phyloP scores from a whole-genome alignment of 2,888 invertebrate genomes.

The Crioceris asparagi region DNA sequence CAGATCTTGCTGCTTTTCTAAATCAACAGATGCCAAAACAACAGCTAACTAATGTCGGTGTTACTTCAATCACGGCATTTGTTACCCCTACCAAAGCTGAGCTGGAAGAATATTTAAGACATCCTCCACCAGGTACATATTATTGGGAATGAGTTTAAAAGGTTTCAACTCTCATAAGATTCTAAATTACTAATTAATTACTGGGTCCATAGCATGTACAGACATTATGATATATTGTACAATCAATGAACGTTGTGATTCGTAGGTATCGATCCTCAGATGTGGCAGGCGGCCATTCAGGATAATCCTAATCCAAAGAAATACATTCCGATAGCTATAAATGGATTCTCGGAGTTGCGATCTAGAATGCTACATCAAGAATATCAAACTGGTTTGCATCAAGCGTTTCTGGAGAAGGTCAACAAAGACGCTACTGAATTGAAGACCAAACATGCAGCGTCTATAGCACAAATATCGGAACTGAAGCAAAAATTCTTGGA shows the following conservation, averaged over 20 bases:
- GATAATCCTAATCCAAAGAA: conserved; percentile 89
- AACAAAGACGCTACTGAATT: conserved; percentile 66
- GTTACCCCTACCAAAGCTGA: conserved; percentile 68
- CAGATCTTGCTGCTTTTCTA: conserved; percentile 59
- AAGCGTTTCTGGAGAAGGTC: conserved; percentile 68
- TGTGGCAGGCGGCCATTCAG: conserved; percentile 93
- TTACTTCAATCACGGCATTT: conserved; percentile 59
- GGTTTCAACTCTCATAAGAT: no score
- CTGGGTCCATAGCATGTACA: no score
- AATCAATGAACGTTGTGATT: no score
- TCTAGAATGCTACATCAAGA: conserved; percentile 77
- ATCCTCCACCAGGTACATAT: conserved; percentile 59
- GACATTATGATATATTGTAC: no score
- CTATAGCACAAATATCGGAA: conserved; percentile 71
- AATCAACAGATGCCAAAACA: conserved; percentile 59
- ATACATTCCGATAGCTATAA: conserved; percentile 87
- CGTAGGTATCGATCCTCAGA: conserved; percentile 75
- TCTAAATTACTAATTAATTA: no score
- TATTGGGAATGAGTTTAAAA: no score
- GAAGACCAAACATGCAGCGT: conserved; percentile 70
- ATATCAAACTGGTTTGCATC: conserved; percentile 72
- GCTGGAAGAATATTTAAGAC: conserved; percentile 78
- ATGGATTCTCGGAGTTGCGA: conserved; percentile 76
- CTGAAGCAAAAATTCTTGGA: conserved; percentile 70
- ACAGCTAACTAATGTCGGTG: conserved; percentile 63